These are phyloP conservation scores for Falco peregrinus DNA, from an alignment of 2,797 vertebrate genomes.

Conservation along the genomic window DNA sequence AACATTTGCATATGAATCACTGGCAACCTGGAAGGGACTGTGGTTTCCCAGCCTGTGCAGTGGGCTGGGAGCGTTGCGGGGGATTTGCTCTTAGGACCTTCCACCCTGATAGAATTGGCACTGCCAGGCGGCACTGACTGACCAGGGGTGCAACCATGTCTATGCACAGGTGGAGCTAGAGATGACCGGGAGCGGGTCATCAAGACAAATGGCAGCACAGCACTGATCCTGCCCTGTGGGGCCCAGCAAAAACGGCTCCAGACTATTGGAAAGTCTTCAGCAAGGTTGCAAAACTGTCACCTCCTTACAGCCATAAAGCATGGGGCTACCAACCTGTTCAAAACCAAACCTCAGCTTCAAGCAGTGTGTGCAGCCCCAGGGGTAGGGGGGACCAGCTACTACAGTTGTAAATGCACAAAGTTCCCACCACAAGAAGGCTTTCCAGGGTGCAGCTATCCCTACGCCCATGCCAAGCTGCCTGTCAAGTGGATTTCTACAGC, in stretches of 20 bases:
- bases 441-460: neutral
- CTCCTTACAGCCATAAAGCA: neutral
- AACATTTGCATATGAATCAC: neutral
- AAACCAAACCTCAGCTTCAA: neutral
- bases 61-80: neutral
- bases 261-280: neutral
- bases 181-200: fast-evolving
- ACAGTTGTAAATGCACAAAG: neutral
- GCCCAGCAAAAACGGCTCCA: neutral
- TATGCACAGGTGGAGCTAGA: fast-evolving
- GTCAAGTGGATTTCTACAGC: neutral
- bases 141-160: no score
- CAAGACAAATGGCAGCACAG: neutral
- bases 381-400: fast-evolving
- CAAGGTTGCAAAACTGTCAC: neutral
- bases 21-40: neutral
- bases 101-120: neutral
- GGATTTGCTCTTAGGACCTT: neutral
- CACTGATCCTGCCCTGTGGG: neutral
- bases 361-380: fast-evolving
- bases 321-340: neutral
- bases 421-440: neutral
- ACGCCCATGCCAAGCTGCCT: fast-evolving
- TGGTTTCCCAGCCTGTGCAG: neutral
- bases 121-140: neutral